These are phyloP conservation scores for Lordiphosa mommai DNA, from an alignment of 1,140 invertebrate species.

Conservation along the genomic window DNA sequence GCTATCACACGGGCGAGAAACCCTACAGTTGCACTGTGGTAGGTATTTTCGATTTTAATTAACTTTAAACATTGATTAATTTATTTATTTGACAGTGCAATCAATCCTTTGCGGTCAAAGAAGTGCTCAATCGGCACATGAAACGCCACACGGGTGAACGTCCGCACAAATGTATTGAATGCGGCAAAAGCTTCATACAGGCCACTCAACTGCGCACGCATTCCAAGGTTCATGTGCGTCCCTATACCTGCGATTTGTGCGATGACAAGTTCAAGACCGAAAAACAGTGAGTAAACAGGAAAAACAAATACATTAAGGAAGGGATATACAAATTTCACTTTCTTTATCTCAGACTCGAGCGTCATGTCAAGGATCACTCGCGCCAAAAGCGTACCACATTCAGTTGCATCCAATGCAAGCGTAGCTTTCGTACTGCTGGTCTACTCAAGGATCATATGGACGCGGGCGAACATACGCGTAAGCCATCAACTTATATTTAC, in stretches of 20 bases:
- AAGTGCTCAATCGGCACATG: constrained; percentile 88
- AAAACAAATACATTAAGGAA: no score
- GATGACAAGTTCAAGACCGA: constrained; percentile 85
- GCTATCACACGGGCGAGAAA: constrained; percentile 90
- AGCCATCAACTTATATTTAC: constrained; percentile 4
- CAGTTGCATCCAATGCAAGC: constrained; percentile 43
- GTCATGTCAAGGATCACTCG: constrained; percentile 55
- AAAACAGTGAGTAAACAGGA: constrained; percentile 53
- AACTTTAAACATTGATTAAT: neutral
- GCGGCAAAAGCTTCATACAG: constrained; percentile 87
- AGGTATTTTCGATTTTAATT: constrained; percentile 50
- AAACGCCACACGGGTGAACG: constrained; percentile 87
- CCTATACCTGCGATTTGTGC: constrained; percentile 87
- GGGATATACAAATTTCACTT: no score
- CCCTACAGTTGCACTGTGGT: constrained; percentile 86
- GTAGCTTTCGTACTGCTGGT: constrained; percentile 43
- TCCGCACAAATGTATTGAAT: constrained; percentile 85
- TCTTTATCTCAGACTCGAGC: constrained; percentile 52
- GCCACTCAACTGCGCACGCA: constrained; percentile 86
- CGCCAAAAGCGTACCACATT: constrained; percentile 47
- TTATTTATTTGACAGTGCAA: constrained; percentile 77
- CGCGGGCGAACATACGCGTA: constrained; percentile 57
- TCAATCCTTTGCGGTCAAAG: constrained; percentile 86
- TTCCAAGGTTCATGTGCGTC: constrained; percentile 87
- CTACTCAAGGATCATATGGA: constrained; percentile 56